A percentile compares a stretch with the other conserved stretches of the same genome.
phyloP scores from a whole-genome alignment of 2,113 vertebrate species.

The Fulmarus glacialis region DNA sequence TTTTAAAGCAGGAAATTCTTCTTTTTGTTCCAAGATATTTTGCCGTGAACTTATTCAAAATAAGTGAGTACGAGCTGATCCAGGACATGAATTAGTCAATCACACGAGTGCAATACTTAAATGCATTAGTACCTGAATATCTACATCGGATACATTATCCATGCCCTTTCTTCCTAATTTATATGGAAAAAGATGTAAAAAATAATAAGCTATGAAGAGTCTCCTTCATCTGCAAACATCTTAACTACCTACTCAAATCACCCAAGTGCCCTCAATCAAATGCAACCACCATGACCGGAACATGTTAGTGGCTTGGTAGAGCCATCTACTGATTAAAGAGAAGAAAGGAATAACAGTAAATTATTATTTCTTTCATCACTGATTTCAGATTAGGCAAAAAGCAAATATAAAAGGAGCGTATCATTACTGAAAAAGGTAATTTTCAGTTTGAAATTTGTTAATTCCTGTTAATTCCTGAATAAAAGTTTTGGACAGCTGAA shows the following conservation, averaged over 20 bases:
- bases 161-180: not conserved
- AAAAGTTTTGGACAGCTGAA: not conserved
- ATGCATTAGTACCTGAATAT: not conserved
- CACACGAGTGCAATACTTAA: not conserved
- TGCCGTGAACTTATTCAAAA: not conserved
- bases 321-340: slow-evolving; percentile 17
- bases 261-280: not conserved
- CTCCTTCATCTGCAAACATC: not conserved
- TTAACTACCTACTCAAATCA: not conserved
- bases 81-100: not conserved
- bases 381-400: not conserved
- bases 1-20: not conserved
- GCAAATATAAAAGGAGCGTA: not conserved
- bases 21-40: not conserved
- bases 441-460: not conserved
- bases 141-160: not conserved
- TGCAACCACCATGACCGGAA: not conserved
- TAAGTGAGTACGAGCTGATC: not conserved
- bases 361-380: not conserved
- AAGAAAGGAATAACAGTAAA: not conserved
- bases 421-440: not conserved
- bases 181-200: not conserved
- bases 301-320: not conserved
- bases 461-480: not conserved
- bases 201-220: not conserved